Evolutionary conservation across 1,140 invertebrate genomes (phyloP), one percentile per base, ranked within the genome.

Genomic region (Drosophila pectinifera): DNA sequence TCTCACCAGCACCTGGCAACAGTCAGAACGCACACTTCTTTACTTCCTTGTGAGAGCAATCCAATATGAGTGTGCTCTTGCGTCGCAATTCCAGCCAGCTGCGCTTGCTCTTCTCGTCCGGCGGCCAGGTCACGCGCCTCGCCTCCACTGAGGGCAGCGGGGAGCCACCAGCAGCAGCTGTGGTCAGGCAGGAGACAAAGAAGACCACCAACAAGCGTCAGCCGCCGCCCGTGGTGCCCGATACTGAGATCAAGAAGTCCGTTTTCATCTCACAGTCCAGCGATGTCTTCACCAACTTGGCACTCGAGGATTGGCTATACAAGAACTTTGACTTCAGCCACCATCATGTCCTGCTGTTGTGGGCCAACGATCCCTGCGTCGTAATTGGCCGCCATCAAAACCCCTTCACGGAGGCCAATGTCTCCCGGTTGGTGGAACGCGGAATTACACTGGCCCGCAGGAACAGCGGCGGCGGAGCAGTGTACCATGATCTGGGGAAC

Each of bases 381-480:
- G 98, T 99, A 0, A 96, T 99, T 90, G 99, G 99, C 2, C 94
- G 97, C 39, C 97, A 99, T 93, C 98, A 99, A 92, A 99, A 99
- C 93, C 97, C 98, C 2, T 99, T 98, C 96, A 91, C 96, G 18
- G 98, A 99, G 93, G 95, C 96, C 3, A 97, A 99, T 91, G 92
- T 97, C 0, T 93, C 94, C 4, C 93, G 93, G 34, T 78, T 96
- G 20, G 91, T 94, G 46, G 93, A 95, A 34, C 92, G 94, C 22
- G 94, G 94, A 16, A 95, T 98, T 45, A 92, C 94, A 3, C 78
- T 99, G 16, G 98, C 96, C 1, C 94, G 98, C 53, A 94, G 98
- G 18, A 97, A 98, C 84, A 99, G 98, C 92, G 98, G 98, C n/a
- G 99, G 98, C 62, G 98, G 98, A 10, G 96, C 98, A 16, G 98